These are phyloP conservation scores for Hesperia comma DNA, from an alignment of 2,888 invertebrate genomes.

Conservation along the genomic window DNA sequence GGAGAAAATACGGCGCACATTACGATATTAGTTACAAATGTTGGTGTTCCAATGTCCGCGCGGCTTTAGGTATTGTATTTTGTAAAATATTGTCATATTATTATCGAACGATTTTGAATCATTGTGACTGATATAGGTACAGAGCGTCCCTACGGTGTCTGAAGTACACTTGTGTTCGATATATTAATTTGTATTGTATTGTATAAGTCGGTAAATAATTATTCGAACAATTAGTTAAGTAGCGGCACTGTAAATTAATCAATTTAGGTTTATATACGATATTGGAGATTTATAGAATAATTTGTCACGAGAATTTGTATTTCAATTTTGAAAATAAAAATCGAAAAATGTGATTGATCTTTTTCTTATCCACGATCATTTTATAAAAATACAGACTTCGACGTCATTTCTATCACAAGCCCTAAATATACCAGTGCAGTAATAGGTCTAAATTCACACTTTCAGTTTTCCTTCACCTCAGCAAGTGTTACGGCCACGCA, in stretches of 20 bases:
- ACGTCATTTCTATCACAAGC: no score
- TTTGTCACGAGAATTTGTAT: conserved; percentile 71
- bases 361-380: conserved; percentile 33
- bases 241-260: conserved; percentile 52
- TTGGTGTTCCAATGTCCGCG: not conserved
- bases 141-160: conserved; percentile 38
- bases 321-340: conserved; percentile 76
- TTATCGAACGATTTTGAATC: conserved; percentile 19
- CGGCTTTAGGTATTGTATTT: conserved; percentile 23
- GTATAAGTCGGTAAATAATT: conserved; percentile 43
- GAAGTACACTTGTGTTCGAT: conserved; percentile 34
- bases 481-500: no score
- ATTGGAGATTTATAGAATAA: conserved; percentile 56
- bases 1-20: not conserved
- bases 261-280: conserved; percentile 47
- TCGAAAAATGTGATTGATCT: conserved; percentile 50
- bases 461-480: no score
- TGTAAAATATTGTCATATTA: conserved; percentile 34
- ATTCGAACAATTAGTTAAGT: conserved; percentile 44
- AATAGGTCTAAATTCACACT: no score
- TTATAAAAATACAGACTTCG: conserved; percentile 2
- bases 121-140: conserved; percentile 40
- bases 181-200: conserved; percentile 38
- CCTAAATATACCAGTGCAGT: no score
- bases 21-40: not conserved